Base-by-base conservation (phyloP, 2,888 invertebrate genomes). In the Epirrhoe alternata region DNA sequence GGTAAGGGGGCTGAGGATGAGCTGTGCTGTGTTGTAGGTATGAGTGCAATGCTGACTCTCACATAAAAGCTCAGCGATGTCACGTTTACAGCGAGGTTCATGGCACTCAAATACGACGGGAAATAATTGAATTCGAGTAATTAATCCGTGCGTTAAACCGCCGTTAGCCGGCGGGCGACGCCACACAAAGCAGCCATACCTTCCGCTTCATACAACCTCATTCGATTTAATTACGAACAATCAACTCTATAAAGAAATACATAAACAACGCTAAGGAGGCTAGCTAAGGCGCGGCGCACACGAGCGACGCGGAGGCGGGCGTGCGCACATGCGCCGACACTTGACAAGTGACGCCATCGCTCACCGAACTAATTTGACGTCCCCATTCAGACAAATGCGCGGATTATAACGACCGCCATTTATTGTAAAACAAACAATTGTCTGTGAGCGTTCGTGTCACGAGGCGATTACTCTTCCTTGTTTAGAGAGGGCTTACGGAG, bases 301-400 rank as follows among this genome's bases (percentile, higher is more conserved):
- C 73, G 56, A 45, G 53, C 60, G 56, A 35, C 53, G 51, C 60
- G 50, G 17, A 17, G 50, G 10, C 35, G 58, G 47, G 16, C 47
- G 75, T 68, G 69, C 70, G 71, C 73, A 73, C 61, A 30, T 58
- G 54, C 64, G 60, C 47, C 63, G 74, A 74, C 77, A 74, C 53
- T 7, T 75, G 76, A 76, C 74, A 76, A 76, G 75, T 75, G 75
- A 69, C 66, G 71, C 68, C 72, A 76, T 78, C 73, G 64, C 69
- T 78, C 78, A 74, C 59, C 53, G 38, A 59, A 56, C 69, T 73
- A 65, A 72, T 69, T 66, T 60, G 73, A 69, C 73, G 35, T 58
- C 51, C 56, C 64, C 64, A 61, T 66, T 64, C 61, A 65, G 69
- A 72, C 66, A 69, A 72, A 73, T 71, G 68, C 69, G 72, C 73